Conservation (phyloP, 2,888 invertebrate species). For the Trissolcus brochymenae region DNA sequence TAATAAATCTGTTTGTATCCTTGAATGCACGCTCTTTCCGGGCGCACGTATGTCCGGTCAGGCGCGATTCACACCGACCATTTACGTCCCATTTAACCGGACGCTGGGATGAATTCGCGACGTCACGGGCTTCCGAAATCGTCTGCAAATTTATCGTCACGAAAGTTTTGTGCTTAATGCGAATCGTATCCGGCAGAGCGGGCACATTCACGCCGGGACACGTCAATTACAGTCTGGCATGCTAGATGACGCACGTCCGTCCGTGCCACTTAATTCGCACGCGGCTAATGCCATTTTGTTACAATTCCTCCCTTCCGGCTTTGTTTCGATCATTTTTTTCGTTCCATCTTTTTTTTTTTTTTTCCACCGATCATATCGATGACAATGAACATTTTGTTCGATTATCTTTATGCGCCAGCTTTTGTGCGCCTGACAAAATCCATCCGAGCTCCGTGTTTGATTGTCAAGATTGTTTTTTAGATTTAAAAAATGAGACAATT, state of each 20-base stretch:
- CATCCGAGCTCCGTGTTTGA: slow-evolving; percentile 7
- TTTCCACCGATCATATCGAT: slow-evolving; percentile 29
- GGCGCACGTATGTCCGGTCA: slow-evolving; percentile 29
- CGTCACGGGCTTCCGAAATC: slow-evolving; percentile 57
- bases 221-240: slow-evolving; percentile 68
- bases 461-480: slow-evolving; percentile 9
- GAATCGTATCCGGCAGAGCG: slow-evolving; percentile 70
- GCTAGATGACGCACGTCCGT: slow-evolving; percentile 64
- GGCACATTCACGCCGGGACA: slow-evolving; percentile 67
- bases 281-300: slow-evolving; percentile 48
- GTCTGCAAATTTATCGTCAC: slow-evolving; percentile 58
- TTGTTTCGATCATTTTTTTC: background rate
- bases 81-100: slow-evolving; percentile 50
- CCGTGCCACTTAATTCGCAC: slow-evolving; percentile 34
- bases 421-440: slow-evolving; percentile 17
- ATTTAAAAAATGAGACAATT: background rate
- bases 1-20: slow-evolving; percentile 50
- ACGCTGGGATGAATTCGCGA: slow-evolving; percentile 47
- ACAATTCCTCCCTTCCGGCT: slow-evolving; percentile 1
- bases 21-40: slow-evolving; percentile 38
- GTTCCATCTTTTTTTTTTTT: slow-evolving; percentile 1
- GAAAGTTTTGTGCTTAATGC: slow-evolving; percentile 65
- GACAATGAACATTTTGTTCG: slow-evolving; percentile 40
- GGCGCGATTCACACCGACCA: slow-evolving; percentile 35
- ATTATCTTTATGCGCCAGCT: slow-evolving; percentile 31